A percentile compares a stretch with the other conserved stretches of the same genome.
Evolutionary conservation across 2,888 invertebrate species (phyloP).

Genomic region (Macrophya annulata): DNA sequence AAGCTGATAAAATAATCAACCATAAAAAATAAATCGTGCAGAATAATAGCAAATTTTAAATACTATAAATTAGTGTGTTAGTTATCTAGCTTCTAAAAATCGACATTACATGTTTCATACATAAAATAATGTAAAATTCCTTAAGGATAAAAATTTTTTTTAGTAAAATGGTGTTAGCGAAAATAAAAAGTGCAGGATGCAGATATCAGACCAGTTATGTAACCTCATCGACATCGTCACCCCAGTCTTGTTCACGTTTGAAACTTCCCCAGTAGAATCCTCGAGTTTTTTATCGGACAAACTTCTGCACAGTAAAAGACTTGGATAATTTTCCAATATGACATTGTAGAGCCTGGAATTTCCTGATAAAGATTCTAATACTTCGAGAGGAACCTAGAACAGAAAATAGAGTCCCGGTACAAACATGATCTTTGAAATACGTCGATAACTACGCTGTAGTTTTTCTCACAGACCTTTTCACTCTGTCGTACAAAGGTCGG

Average conservation of each 20-base stretch:
- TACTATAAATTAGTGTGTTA: conserved; percentile 15
- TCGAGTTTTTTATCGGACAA: conserved; percentile 84
- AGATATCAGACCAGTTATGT: conserved; percentile 70
- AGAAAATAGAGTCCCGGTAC: conserved; percentile 27
- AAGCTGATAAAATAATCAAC: neutral
- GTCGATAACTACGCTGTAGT: neutral
- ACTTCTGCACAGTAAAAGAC: conserved; percentile 84
- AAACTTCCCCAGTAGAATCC: conserved; percentile 75
- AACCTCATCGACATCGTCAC: conserved; percentile 84
- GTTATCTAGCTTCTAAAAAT: conserved; percentile 12
- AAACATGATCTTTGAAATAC: neutral
- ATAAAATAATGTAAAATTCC: conserved; percentile 42
- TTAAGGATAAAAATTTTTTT: conserved; percentile 51
- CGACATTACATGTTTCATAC: neutral
- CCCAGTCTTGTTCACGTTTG: conserved; percentile 80
- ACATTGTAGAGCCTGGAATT: conserved; percentile 87
- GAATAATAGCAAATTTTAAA: conserved; percentile 8
- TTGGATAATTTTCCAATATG: conserved; percentile 88
- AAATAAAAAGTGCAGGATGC: conserved; percentile 65
- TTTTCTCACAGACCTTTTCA: conserved; percentile 82
- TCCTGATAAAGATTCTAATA: conserved; percentile 83
- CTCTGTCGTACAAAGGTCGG: conserved; percentile 88
- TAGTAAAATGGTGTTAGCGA: conserved; percentile 57
- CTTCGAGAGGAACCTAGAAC: conserved; percentile 84
- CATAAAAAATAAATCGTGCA: neutral